phyloP scores from a whole-genome alignment of 2,888 invertebrate species.

The Chaetogeoica ovagalla region DNA sequence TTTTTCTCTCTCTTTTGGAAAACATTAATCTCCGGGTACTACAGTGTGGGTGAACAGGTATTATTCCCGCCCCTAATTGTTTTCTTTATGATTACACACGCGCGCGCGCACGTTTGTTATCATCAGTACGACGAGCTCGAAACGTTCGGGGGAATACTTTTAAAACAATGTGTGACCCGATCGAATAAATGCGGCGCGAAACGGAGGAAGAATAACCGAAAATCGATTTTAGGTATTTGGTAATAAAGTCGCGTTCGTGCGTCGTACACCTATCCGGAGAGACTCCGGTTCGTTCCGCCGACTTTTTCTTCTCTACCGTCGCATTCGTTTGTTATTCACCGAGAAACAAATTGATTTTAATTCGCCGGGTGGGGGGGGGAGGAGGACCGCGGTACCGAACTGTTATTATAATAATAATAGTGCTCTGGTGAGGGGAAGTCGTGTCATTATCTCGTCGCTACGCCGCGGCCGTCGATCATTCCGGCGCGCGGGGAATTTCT shows the following conservation, averaged over 20 bases:
- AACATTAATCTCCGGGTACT: conserved; percentile 45
- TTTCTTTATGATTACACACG: conserved; percentile 42
- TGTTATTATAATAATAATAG: too few species aligned
- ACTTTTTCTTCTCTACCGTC: too few species aligned
- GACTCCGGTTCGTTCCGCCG: too few species aligned
- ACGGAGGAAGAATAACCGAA: not conserved
- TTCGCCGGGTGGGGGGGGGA: too few species aligned
- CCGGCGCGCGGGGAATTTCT: too few species aligned
- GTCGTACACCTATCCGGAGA: not conserved
- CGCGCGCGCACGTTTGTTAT: not conserved
- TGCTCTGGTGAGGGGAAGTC: not conserved
- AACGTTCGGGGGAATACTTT: not conserved
- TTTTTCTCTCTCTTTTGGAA: conserved; percentile 9
- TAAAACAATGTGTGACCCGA: not conserved
- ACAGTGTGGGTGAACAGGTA: conserved; percentile 53
- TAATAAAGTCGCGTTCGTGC: not conserved
- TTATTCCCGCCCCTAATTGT: conserved; percentile 53
- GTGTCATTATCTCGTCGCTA: too few species aligned
- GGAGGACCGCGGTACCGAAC: too few species aligned
- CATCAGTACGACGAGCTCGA: conserved; percentile 1
- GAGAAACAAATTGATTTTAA: conserved; percentile 14
- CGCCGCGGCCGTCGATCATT: too few species aligned
- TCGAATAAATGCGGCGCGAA: not conserved
- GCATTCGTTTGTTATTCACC: conserved; percentile 18
- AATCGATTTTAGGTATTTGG: not conserved